Evolutionary conservation across 2,797 vertebrate species (phyloP), one percentile per base, ranked within the genome.

Genomic region (Paedocypris micromegethes): DNA sequence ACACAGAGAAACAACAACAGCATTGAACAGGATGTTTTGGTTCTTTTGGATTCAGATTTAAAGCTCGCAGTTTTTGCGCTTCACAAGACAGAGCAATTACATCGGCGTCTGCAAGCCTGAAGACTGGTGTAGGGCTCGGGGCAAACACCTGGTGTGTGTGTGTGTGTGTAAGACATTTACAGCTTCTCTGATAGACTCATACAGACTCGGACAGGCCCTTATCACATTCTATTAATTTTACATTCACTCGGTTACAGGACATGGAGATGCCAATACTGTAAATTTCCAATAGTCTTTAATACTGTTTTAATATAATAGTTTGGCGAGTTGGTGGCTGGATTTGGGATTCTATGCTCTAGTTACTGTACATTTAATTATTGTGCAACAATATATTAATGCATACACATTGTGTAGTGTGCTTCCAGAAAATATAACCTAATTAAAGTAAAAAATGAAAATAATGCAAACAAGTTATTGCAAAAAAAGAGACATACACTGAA

Each of bases 171-270:
- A 70, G 81, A 57, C 77, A 70, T 63, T 62, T 51, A 69, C 58
- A 56, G 55, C 43, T 38, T 51, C 50, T 59, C 50, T 64, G 55
- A 62, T 61, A 6, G n/a, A 4, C 39, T 74, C 51, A 45, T 23
- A 60, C 64, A 52, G 52, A 51, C 67, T 73, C 59, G 68, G 66
- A 69, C 78, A 82, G 85, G 83, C 80, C 79, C 78, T 72, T 68
- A 84, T 88, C 86, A 86, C 77, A 83, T 81, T 78, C 79, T 64
- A 84, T 87, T 87, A 86, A 85, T 80, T 84, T 88, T 85, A 85
- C 78, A 78, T 83, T 83, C 84, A 80, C 79, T 88, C 82, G 86
- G 66, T 75, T 79, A 76, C 82, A 79, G 83, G 82, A 80, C 78
- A 83, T 78, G 75, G 0, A 58, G 77, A 56, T 57, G 66, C 61